These are phyloP conservation scores for Pomatorhinus ruficollis DNA, from an alignment of 2,113 vertebrate species.

Conservation along the genomic window DNA sequence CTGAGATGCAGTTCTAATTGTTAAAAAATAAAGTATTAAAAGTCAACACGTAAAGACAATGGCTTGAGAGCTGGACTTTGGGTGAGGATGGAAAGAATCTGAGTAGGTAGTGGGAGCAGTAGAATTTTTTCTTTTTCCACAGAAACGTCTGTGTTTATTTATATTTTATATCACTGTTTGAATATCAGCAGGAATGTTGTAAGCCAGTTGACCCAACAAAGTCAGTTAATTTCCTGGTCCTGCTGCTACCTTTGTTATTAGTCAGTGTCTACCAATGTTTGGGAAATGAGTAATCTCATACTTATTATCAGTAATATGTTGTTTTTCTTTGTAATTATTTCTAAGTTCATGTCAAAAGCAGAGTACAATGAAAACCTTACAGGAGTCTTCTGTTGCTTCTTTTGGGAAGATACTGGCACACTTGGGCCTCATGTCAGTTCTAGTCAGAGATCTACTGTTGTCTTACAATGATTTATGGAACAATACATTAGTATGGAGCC, in stretches of 20 bases:
- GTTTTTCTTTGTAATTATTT: not conserved
- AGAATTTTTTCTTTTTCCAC: not conserved
- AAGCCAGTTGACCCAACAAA: not conserved
- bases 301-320: not conserved
- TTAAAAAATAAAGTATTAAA: not conserved
- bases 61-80: not conserved
- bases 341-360: not conserved
- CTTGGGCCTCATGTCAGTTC: rapidly evolving
- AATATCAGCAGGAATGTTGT: not conserved
- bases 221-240: not conserved
- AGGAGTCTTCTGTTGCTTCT: not conserved
- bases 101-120: not conserved
- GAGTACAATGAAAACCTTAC: not conserved
- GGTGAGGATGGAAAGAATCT: not conserved
- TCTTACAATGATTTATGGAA: not conserved
- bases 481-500: not conserved
- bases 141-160: not conserved
- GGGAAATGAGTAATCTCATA: not conserved
- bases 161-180: not conserved
- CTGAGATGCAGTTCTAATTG: not conserved
- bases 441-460: not conserved
- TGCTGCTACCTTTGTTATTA: not conserved
- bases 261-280: not conserved
- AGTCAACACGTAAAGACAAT: not conserved
- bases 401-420: not conserved